Evolutionary conservation across 2,888 invertebrate species (phyloP), one percentile per base, ranked within the genome.

Genomic region (Psylliodes chrysocephalus): DNA sequence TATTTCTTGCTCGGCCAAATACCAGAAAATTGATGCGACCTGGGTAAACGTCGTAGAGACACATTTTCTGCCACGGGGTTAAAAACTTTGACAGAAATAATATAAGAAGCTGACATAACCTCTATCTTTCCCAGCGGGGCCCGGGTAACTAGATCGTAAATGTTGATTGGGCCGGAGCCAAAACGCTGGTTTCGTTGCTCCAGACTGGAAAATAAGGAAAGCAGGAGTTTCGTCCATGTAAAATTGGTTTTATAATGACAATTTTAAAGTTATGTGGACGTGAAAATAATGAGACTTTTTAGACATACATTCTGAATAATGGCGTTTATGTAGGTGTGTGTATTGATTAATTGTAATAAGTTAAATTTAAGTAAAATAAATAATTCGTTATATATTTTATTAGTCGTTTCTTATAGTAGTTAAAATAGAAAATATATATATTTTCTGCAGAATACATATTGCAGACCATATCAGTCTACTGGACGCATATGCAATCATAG

Each of bases 71-170:
- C 14, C 22, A 25, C 25, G 47, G 42, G 54, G 49, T 44, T 49
- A 53, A 65, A 57, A 53, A 61, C 40, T 60, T 64, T 65, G 61
- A 57, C 57, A 54, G 49, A 47, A 53, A 57, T 65, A 64, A 60
- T 60, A 56, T 60, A 61, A 65, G 61, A 57, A 53, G 53, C 42
- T 61, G 65, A 65, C 61, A 65, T 57, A 65, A 61, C 61, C 61
- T 61, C 57, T 56, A 57, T 46, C 47, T 57, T 57, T 47, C 35
- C 57, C 54, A 54, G 54, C 54, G 54, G 54, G 54, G 35, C 42
- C 15, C 54, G 40, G 17, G 40, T 25, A 54, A 54, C 54, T 54
- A 54, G 54, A 57, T 35, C 57, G 46, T 57, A 47, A 57, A 46
- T 47, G 47, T 35, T 47, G 57, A 57, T 57, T 57, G 57, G 57